Base-by-base conservation (phyloP, 2,888 invertebrate species). In the Bunonema sp. region DNA sequence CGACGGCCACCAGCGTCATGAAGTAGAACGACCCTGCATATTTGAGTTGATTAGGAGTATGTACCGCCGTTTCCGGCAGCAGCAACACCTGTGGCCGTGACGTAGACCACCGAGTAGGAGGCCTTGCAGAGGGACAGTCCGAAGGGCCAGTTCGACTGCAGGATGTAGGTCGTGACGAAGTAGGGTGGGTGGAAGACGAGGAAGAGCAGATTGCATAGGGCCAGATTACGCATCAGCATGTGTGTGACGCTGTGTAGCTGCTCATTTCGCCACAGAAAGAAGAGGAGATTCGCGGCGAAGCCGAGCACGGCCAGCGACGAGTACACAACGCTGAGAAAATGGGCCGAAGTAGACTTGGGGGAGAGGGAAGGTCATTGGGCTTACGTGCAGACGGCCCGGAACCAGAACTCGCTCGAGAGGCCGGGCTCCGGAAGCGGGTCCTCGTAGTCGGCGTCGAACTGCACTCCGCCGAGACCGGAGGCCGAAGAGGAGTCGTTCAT, bases 221-320 rank as follows among this genome's bases (percentile, higher is more conserved):
- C 54, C 16, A 54, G 44, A 30, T 54, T 52, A 16, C 48, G 48
- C 54, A 54, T 52, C 22, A 54, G 37, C 49, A 52, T 45, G 37
- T 54, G 50, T 8, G 52, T 54, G 2, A 53, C 52, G 10, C 5
- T 31, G 15, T 8, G 31, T 31, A 5, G 31, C 16, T 8, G 31
- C 12, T n/a, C 31, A 31, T 7, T 31, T n/a, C 10, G 31, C 31
- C n/a, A n/a, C n/a, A n/a, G n/a, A n/a, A n/a, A n/a, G n/a, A n/a
- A n/a, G n/a, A n/a, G n/a, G n/a, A n/a, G n/a, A n/a, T n/a, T n/a
- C n/a, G n/a, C n/a, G n/a, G n/a, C n/a, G n/a, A n/a, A n/a, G n/a
- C n/a, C n/a, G n/a, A n/a, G n/a, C n/a, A n/a, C n/a, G n/a, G n/a
- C n/a, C n/a, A n/a, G n/a, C n/a, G n/a, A n/a, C n/a, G n/a, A n/a